phyloP scores from a whole-genome alignment of 2,797 vertebrate genomes.

The Okamejei kenojei region DNA sequence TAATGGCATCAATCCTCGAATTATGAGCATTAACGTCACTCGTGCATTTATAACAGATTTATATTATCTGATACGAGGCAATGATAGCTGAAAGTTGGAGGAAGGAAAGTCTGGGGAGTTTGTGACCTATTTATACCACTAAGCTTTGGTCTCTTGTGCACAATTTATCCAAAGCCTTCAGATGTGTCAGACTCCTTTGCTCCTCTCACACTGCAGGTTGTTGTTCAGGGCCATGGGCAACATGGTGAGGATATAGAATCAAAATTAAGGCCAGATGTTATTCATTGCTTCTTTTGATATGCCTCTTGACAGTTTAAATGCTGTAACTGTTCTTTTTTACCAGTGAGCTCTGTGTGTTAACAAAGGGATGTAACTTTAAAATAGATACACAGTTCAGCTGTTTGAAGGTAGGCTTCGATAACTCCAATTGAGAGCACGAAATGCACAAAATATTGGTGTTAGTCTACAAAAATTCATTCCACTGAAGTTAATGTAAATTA shows the following conservation, averaged over 20 bases:
- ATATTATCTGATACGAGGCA: not conserved
- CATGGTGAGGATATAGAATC: not conserved
- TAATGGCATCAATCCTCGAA: not conserved
- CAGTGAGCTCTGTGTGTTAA: not conserved
- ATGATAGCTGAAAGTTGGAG: not conserved
- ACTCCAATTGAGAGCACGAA: too few relatives aligned
- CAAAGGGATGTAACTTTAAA: not conserved
- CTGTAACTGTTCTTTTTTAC: not conserved
- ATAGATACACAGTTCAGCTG: not conserved
- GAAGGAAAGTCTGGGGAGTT: not conserved
- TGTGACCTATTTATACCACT: constrained; percentile 23
- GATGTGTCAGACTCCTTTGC: not conserved
- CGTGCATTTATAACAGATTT: not conserved
- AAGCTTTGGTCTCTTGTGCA: not conserved
- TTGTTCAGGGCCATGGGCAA: not conserved
- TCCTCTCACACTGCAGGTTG: not conserved
- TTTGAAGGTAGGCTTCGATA: not conserved
- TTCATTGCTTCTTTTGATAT: not conserved
- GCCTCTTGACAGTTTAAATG: not conserved
- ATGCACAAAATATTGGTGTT: too few relatives aligned
- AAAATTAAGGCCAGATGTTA: not conserved
- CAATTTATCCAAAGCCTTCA: not conserved
- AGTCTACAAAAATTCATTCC: too few relatives aligned
- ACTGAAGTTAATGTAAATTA: too few relatives aligned
- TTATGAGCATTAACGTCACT: not conserved